Evolutionary conservation across 2,888 invertebrate genomes (phyloP).

Genomic region (Notodonta dromedarius): DNA sequence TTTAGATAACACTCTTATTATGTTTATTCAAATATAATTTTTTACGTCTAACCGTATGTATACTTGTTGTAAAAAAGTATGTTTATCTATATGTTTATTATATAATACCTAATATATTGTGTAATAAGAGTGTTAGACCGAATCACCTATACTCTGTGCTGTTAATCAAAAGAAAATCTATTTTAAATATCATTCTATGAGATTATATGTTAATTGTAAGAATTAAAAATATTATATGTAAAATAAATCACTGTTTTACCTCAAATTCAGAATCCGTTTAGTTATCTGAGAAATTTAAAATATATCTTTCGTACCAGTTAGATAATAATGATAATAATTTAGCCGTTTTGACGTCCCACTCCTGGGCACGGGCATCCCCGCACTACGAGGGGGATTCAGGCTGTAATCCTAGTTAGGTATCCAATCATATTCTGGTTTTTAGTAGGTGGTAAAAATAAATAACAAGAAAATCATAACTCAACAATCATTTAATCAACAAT

Average conservation of each 20-base stretch:
- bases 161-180: constrained; percentile 77
- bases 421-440: not conserved
- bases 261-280: not conserved
- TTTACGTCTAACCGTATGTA: constrained; percentile 33
- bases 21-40: constrained; percentile 10
- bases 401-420: not conserved
- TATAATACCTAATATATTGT: constrained; percentile 5
- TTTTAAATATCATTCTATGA: constrained; percentile 82
- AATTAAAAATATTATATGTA: constrained; percentile 59
- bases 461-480: constrained; percentile 33
- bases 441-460: constrained; percentile 35
- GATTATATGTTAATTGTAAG: constrained; percentile 78
- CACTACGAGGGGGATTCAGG: no score
- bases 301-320: no score
- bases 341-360: no score
- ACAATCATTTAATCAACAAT: constrained; percentile 56
- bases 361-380: no score
- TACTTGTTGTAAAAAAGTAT: constrained; percentile 31
- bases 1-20: constrained; percentile 12
- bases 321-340: not conserved
- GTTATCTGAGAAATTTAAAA: not conserved
- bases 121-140: constrained; percentile 43
- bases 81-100: constrained; percentile 21
- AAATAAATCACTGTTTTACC: constrained; percentile 36
- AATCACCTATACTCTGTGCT: constrained; percentile 56